Percentiles rank a stretch among this genome's conserved stretches.
phyloP scores from a whole-genome alignment of 1,140 invertebrate genomes.

The Aplysia californica region DNA sequence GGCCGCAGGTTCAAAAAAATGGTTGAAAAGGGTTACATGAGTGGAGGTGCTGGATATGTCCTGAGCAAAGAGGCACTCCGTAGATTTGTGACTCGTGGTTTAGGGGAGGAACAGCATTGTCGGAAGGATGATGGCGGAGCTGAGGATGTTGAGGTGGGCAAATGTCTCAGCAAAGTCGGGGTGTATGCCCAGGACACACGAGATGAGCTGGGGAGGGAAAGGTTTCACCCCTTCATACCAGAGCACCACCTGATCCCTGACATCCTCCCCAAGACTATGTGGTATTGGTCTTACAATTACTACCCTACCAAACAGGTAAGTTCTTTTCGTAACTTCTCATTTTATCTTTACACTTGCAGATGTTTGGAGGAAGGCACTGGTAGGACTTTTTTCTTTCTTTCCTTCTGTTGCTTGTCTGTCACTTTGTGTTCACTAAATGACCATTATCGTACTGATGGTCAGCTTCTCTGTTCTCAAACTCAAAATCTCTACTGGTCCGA shows the following conservation, averaged over 20 bases:
- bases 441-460: no score
- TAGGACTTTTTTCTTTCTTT: no score
- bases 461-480: no score
- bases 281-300: conserved; percentile 61
- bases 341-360: no score
- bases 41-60: conserved; percentile 80
- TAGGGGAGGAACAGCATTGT: conserved; percentile 72
- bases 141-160: conserved; percentile 95
- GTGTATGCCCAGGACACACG: conserved; percentile 88
- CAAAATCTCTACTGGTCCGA: no score
- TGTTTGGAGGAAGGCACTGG: no score
- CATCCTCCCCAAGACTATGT: conserved; percentile 58
- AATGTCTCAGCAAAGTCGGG: conserved; percentile 86
- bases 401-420: no score
- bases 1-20: conserved; percentile 65
- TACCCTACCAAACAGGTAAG: conserved; percentile 58
- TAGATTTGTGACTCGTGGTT: conserved; percentile 47
- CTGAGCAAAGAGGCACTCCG: conserved; percentile 73
- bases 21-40: conserved; percentile 59
- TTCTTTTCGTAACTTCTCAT: no score
- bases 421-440: no score
- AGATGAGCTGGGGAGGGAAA: conserved; percentile 84
- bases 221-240: conserved; percentile 94
- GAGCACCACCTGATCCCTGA: conserved; percentile 70
- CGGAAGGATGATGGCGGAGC: conserved; percentile 79